Conservation (phyloP, 92 coral and sea anemone species). For the Epizoanthus ramosus region DNA sequence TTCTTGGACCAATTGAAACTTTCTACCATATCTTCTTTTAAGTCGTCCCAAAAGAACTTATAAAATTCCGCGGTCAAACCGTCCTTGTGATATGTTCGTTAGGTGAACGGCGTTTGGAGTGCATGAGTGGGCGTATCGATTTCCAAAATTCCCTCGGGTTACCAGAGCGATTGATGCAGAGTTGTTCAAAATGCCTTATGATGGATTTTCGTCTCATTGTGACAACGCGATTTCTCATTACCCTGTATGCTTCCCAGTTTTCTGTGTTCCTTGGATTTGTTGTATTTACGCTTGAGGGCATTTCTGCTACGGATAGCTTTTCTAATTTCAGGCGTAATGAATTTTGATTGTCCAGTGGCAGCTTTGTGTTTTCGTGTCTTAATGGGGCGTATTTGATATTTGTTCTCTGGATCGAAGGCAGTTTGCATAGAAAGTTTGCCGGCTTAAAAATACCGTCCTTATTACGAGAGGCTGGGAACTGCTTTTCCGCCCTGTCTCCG, state of each 20-base stretch:
- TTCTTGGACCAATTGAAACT: too few species aligned
- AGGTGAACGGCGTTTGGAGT: constrained; percentile 6
- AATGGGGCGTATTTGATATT: too few species aligned
- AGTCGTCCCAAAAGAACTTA: too few species aligned
- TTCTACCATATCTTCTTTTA: too few species aligned
- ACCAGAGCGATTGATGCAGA: constrained; percentile 30
- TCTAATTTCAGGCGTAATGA: constrained; percentile 39
- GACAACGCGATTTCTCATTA: constrained; percentile 31
- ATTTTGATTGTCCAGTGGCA: constrained; percentile 23
- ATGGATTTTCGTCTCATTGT: constrained; percentile 22
- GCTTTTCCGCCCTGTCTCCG: too few species aligned
- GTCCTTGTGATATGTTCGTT: constrained; percentile 1
- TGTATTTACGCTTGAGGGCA: constrained; percentile 38
- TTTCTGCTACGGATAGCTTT: constrained; percentile 31
- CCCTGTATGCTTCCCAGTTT: constrained; percentile 35
- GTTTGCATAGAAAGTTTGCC: too few species aligned
- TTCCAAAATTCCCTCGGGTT: constrained; percentile 40
- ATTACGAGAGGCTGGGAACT: too few species aligned
- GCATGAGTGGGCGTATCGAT: constrained; percentile 36
- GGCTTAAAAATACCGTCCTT: too few species aligned
- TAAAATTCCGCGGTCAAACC: too few species aligned
- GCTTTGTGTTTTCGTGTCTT: constrained; percentile 15
- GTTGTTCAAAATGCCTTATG: constrained; percentile 20
- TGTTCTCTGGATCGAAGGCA: too few species aligned
- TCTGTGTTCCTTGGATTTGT: constrained; percentile 43